Evolutionary conservation across 2,888 invertebrate genomes (phyloP), one percentile per base, ranked within the genome.

Genomic region (Auanema freiburgensis): DNA sequence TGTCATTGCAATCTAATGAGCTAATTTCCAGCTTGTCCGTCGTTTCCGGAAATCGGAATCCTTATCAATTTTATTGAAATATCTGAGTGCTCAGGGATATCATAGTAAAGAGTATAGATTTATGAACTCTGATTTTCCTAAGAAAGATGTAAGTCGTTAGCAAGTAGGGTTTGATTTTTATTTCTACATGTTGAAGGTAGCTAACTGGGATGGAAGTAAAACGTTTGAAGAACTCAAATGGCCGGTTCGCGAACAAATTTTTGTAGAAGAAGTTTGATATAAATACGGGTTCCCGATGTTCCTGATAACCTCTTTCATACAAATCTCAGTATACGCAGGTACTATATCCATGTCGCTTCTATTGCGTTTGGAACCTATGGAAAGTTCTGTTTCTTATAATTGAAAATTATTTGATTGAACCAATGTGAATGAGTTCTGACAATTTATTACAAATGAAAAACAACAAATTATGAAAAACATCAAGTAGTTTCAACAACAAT

Each of bases 241-340:
- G 80, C 92, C 89, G 86, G 91, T 92, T 59, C 93, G 95, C 88
- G 95, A 95, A 88, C 93, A 93, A 75, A 89, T 95, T 78, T 92
- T 92, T 87, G 87, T 95, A 79, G 94, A 95, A 86, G 92, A 93
- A 33, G 33, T 33, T 33, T 33, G 33, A 33, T 33, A 33, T 33
- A 33, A 33, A 33, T 33, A 33, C 33, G 33, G 33, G 33, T 33
- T 33, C 33, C 33, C 33, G 33, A 33, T 33, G 33, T 33, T 33
- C 33, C 33, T 33, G 33, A 33, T 33, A 33, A 33, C 33, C 33
- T 33, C 33, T 33, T 33, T 33, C 33, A 33, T 33, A 33, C 33
- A 33, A 33, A 33, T 33, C 33, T 33, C 33, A 33, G 33, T 33
- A 33, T 33, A 33, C 33, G 33, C 33, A 33, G 33, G 33, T 33